A percentile compares a stretch with the other conserved stretches of the same genome.
Conservation (phyloP, 2,797 vertebrate genomes). For the Ctenopoma kingsleyae region DNA sequence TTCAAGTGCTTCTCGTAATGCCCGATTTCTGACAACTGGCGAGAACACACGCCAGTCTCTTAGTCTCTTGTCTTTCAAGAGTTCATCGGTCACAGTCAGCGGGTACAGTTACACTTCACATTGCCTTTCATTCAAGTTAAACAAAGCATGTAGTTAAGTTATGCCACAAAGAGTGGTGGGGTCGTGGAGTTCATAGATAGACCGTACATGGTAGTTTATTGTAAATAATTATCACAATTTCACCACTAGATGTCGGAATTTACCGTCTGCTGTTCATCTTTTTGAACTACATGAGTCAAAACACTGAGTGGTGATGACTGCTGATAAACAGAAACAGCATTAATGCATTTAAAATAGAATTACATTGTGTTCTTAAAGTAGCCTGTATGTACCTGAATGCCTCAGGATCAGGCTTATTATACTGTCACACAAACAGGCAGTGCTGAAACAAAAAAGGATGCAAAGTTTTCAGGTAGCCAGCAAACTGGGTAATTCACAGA, state of each 20-base stretch:
- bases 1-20: constrained; percentile 28
- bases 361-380: neutral
- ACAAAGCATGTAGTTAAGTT: no score
- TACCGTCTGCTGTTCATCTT: neutral
- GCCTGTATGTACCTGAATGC: neutral
- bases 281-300: neutral
- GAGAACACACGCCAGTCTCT: neutral
- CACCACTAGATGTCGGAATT: neutral
- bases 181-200: no score
- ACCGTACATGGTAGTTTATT: neutral
- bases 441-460: no score
- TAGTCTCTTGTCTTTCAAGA: no score
- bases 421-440: no score
- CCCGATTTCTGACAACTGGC: fast-evolving
- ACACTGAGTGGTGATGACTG: neutral
- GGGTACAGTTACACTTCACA: no score
- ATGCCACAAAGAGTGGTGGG: no score
- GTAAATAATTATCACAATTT: neutral
- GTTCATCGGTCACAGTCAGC: no score
- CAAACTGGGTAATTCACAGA: no score
- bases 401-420: neutral
- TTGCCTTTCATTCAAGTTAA: no score
- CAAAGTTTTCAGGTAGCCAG: no score
- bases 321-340: no score
- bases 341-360: neutral